phyloP scores from a whole-genome alignment of 2,797 vertebrate genomes.

The Coregonus suidteri region DNA sequence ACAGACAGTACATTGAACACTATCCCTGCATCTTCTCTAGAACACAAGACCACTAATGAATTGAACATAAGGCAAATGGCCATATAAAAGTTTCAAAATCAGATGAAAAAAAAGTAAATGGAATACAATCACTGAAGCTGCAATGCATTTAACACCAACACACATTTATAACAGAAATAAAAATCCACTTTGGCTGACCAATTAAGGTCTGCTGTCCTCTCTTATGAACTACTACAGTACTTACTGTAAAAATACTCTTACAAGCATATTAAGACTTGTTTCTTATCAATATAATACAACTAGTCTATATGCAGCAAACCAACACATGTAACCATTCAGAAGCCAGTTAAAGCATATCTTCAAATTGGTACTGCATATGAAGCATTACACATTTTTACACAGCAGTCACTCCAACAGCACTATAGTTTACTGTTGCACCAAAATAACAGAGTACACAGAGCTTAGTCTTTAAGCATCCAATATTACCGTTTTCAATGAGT shows the following conservation, averaged over 20 bases:
- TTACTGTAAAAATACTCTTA: constrained; percentile 15
- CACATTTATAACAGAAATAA: constrained; percentile 43
- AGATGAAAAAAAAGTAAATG: constrained; percentile 38
- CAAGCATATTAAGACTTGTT: constrained; percentile 30
- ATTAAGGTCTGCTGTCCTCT: constrained; percentile 7
- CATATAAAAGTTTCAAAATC: constrained; percentile 49
- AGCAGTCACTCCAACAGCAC: constrained; percentile 57
- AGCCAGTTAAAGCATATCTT: constrained; percentile 57
- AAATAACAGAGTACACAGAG: constrained; percentile 63
- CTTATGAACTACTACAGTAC: constrained; percentile 21
- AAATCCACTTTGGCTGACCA: constrained; percentile 44
- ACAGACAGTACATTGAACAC: constrained; percentile 62
- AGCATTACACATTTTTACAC: constrained; percentile 53
- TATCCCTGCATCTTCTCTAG: constrained; percentile 53
- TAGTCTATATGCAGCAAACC: constrained; percentile 46
- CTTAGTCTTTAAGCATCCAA: constrained; percentile 47
- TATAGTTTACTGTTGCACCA: constrained; percentile 50
- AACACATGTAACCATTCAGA: constrained; percentile 53
- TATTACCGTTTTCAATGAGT: constrained; percentile 21
- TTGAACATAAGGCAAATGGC: constrained; percentile 68
- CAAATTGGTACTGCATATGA: constrained; percentile 56
- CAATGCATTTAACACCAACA: constrained; percentile 52
- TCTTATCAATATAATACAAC: constrained; percentile 42
- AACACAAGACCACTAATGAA: constrained; percentile 64
- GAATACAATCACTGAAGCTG: constrained; percentile 53